Conservation (phyloP, 2,797 vertebrate species). For the Sorex maritimensis region DNA sequence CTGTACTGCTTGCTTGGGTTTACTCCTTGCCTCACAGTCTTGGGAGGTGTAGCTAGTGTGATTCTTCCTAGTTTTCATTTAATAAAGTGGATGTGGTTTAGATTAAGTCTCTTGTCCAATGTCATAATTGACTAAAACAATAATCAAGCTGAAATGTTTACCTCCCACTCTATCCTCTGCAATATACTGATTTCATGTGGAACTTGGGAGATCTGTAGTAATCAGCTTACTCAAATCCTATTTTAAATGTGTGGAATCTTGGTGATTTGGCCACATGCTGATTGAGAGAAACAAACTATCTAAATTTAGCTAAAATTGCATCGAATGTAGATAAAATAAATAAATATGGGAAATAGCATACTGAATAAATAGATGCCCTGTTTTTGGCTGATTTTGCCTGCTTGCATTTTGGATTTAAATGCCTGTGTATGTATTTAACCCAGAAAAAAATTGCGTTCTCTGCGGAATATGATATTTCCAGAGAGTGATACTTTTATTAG, state of each 20-base stretch:
- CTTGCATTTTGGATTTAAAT: slow-evolving; percentile 55
- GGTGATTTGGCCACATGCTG: slow-evolving; percentile 58
- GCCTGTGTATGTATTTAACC: background rate
- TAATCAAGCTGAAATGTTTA: slow-evolving; percentile 21
- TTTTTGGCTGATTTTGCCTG: slow-evolving; percentile 50
- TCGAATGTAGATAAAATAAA: slow-evolving; percentile 46
- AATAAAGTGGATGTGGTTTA: slow-evolving; percentile 29
- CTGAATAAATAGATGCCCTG: slow-evolving; percentile 53
- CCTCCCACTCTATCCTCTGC: background rate
- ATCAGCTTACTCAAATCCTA: slow-evolving; percentile 30
- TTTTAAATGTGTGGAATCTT: slow-evolving; percentile 68
- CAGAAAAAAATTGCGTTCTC: background rate
- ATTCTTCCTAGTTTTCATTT: slow-evolving; percentile 22
- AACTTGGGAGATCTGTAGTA: background rate
- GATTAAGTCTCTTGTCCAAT: slow-evolving; percentile 31
- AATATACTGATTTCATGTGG: slow-evolving; percentile 10
- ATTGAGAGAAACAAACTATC: slow-evolving; percentile 62
- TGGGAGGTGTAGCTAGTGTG: background rate
- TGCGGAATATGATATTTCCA: slow-evolving; percentile 15
- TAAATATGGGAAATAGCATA: slow-evolving; percentile 39
- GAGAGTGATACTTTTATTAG: slow-evolving; percentile 5
- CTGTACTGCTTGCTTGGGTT: background rate
- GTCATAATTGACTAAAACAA: background rate
- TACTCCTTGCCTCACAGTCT: slow-evolving; percentile 4
- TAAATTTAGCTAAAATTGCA: slow-evolving; percentile 72